Evolutionary conservation across 1,140 invertebrate genomes (phyloP), one percentile per base, ranked within the genome.

Genomic region (Heterodera carotae): DNA sequence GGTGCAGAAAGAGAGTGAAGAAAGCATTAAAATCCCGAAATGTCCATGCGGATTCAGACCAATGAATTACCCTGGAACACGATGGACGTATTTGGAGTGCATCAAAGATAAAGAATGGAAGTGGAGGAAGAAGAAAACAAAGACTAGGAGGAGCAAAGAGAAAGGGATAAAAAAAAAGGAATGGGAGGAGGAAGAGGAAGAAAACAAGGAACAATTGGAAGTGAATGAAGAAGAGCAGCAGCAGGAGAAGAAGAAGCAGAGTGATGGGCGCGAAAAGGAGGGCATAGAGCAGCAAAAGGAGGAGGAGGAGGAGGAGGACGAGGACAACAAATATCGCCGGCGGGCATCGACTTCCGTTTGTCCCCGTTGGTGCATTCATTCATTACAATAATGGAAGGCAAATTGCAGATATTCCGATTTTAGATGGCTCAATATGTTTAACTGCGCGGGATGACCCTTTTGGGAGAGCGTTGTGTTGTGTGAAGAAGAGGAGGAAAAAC

Each of bases 11-110:
- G 22, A 29, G 29, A 43, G 60, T 10, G 66, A 12, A 31, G 66
- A 78, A 27, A 79, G 29, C 27, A 8, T n/a, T 34, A 36, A 79
- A 53, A 22, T 27, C 1, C 73, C 80, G 76, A 80, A 80, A 67
- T 80, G 78, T 78, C 78, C 78, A 15, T 31, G 66, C 34, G 70
- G 77, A 27, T 82, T 82, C 6, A 43, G 77, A 48, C 79, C 78
- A 29, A 81, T 80, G 81, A 36, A n/a, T 39, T 80, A 80, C 39
- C 78, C 78, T 7, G 53, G 80, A 31, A 80, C 78, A 0, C 25
- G 4, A 27, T 25, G 29, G 79, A n/a, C 79, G 34, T 71, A 15
- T 77, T 25, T 79, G 81, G 33, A 80, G 76, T 43, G 74, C 53
- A 10, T 53, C 31, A 31, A 29, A 53, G 25, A 34, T 33, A 15